These are phyloP conservation scores for Paratrypauchen microcephalus DNA, from an alignment of 2,797 vertebrate genomes.

Conservation along the genomic window DNA sequence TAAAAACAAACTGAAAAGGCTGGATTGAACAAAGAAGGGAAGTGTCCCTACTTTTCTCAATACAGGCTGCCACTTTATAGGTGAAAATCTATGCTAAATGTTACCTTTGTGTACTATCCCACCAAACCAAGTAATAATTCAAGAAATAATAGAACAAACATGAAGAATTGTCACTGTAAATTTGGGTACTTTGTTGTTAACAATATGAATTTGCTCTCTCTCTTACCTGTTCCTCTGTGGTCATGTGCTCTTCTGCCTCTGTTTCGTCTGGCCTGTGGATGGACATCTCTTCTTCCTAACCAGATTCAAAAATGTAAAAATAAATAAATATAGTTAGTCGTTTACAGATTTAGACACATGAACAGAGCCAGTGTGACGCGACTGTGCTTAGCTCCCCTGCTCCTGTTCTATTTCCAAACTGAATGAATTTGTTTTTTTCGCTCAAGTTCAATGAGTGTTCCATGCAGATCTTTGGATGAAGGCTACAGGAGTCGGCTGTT, in stretches of 20 bases:
- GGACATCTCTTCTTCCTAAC: conserved; percentile 34
- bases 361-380: conserved; percentile 14
- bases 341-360: background rate
- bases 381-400: conserved; percentile 25
- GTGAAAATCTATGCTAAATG: too few species aligned
- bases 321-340: conserved; percentile 16
- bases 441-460: conserved; percentile 23
- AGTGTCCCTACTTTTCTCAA: too few species aligned
- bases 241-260: conserved; percentile 16
- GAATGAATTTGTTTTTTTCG: conserved; percentile 22
- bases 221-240: conserved; percentile 38
- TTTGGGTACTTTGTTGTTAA: background rate
- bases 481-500: background rate
- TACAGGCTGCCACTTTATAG: too few species aligned
- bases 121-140: background rate
- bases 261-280: conserved; percentile 20
- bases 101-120: background rate
- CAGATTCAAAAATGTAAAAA: conserved; percentile 11
- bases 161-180: background rate
- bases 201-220: background rate
- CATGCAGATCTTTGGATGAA: background rate
- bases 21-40: too few species aligned
- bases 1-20: too few species aligned
- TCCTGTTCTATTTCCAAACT: conserved; percentile 16
- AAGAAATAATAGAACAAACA: too few species aligned